These are phyloP conservation scores for Carcina quercana DNA, from an alignment of 2,888 invertebrate species.

Conservation along the genomic window DNA sequence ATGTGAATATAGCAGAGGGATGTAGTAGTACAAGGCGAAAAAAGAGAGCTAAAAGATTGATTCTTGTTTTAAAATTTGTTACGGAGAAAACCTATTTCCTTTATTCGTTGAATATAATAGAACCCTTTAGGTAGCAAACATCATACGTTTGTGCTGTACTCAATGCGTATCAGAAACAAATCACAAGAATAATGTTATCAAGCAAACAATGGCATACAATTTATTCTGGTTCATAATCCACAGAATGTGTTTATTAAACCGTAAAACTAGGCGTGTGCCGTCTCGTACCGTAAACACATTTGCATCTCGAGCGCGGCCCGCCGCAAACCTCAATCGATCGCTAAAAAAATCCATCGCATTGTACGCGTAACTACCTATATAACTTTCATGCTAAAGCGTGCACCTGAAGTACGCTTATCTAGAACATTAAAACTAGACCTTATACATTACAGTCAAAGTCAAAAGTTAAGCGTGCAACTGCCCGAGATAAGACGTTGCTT, in stretches of 20 bases:
- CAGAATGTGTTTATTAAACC: constrained; percentile 46
- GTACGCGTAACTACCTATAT: constrained; percentile 61
- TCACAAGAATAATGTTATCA: constrained; percentile 1
- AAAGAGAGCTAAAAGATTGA: no score
- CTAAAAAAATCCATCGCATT: constrained; percentile 68
- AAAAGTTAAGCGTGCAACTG: constrained; percentile 13
- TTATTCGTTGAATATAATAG: no score
- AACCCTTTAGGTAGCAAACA: no score
- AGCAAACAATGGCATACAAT: no score
- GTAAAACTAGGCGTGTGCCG: constrained; percentile 57
- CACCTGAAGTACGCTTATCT: constrained; percentile 19
- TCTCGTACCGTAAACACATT: constrained; percentile 65
- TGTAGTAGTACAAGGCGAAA: no score
- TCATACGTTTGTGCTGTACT: no score
- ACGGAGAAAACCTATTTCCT: no score
- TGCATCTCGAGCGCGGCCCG: constrained; percentile 60
- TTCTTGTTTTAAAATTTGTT: no score
- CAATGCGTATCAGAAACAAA: no score
- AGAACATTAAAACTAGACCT: constrained; percentile 23
- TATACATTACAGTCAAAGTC: constrained; percentile 24
- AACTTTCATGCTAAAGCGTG: constrained; percentile 24
- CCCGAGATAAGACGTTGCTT: constrained; percentile 42
- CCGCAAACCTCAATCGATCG: constrained; percentile 70
- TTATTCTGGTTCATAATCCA: constrained; percentile 26
- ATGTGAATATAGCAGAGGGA: no score